Conservation (phyloP, 2,113 vertebrate species). For the Cinclus cinclus region DNA sequence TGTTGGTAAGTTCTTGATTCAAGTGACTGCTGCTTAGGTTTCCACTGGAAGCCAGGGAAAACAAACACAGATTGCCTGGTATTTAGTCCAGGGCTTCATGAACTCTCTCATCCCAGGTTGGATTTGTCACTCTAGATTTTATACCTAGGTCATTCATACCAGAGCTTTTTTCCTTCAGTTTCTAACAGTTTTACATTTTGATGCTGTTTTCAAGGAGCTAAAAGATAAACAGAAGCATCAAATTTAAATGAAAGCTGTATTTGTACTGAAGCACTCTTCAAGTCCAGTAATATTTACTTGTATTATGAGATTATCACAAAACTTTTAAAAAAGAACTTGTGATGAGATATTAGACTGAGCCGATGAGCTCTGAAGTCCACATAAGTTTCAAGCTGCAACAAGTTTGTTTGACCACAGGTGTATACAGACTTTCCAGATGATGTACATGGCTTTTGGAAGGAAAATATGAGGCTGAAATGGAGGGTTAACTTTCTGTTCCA, state of each 20-base stretch:
- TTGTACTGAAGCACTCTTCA: neutral
- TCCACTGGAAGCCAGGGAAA: constrained; percentile 33
- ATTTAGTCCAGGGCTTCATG: neutral
- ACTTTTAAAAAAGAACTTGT: neutral
- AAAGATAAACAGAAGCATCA: neutral
- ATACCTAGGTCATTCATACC: neutral
- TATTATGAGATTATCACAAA: neutral
- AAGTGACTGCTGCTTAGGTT: neutral
- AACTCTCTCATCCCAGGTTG: neutral
- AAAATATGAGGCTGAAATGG: neutral
- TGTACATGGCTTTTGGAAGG: neutral
- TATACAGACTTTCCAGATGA: neutral
- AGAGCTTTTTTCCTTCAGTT: neutral
- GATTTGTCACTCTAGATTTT: neutral
- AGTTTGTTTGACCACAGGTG: neutral
- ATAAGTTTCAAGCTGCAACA: neutral
- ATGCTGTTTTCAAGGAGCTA: neutral
- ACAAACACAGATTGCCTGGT: neutral
- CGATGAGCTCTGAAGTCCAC: neutral
- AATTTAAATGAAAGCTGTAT: neutral
- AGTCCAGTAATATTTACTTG: neutral
- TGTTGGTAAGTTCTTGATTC: constrained; percentile 11
- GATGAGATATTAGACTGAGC: neutral
- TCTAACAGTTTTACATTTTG: neutral
- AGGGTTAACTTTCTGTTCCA: neutral